Conservation (phyloP, 2,888 invertebrate genomes). For the Sinelater perroti region DNA sequence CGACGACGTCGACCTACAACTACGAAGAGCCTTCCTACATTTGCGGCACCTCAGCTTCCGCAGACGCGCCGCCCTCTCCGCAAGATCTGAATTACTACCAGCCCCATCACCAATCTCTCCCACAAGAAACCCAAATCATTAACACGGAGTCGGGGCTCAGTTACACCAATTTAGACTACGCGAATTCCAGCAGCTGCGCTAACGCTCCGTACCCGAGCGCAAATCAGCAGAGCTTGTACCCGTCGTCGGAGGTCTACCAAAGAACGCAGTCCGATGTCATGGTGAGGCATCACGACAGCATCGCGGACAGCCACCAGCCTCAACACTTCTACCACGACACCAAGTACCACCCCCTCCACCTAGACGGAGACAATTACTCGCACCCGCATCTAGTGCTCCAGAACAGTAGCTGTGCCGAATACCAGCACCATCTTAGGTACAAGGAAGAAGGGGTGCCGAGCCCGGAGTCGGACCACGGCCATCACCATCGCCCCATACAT, state of each 20-base stretch:
- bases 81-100: constrained; percentile 60
- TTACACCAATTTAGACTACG: constrained; percentile 89
- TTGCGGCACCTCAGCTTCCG: constrained; percentile 54
- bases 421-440: constrained; percentile 67
- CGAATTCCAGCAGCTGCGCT: constrained; percentile 59
- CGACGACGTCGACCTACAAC: constrained; percentile 51
- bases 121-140: constrained; percentile 70
- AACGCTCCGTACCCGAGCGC: constrained; percentile 50
- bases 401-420: constrained; percentile 65
- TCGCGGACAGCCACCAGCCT: constrained; percentile 65
- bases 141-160: constrained; percentile 87
- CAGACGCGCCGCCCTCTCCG: constrained; percentile 58
- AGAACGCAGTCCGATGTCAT: constrained; percentile 49
- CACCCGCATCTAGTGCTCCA: constrained; percentile 56
- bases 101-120: constrained; percentile 55
- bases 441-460: constrained; percentile 65
- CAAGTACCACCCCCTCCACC: constrained; percentile 59
- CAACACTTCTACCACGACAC: constrained; percentile 64
- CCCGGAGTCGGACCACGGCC: constrained; percentile 45
- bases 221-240: constrained; percentile 52
- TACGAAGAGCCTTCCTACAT: constrained; percentile 58
- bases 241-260: constrained; percentile 49
- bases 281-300: constrained; percentile 65
- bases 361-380: constrained; percentile 56
- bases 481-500: constrained; percentile 59